Evolutionary conservation across 1,140 invertebrate species (phyloP).

Genomic region (Formica selysi): DNA sequence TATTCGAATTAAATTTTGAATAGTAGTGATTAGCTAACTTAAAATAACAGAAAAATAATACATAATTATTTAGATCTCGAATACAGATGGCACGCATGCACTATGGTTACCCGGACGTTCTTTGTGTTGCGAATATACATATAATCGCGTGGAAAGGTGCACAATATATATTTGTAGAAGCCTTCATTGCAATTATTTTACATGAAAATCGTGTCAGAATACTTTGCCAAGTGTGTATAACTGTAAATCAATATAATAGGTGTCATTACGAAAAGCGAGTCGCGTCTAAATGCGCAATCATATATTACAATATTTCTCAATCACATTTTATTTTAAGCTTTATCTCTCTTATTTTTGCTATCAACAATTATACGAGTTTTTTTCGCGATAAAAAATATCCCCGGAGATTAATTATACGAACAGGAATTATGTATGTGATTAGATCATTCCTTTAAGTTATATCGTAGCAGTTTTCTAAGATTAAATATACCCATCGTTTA

Average conservation of each 20-base stretch:
- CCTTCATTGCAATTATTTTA: constrained; percentile 51
- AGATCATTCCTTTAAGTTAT: constrained; percentile 21
- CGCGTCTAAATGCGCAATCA: neutral
- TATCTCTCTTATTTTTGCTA: neutral
- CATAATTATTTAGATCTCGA: constrained; percentile 11
- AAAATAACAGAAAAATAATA: constrained; percentile 2
- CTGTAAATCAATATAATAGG: neutral
- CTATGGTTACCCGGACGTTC: constrained; percentile 37
- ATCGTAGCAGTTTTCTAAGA: constrained; percentile 27
- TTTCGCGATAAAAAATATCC: neutral
- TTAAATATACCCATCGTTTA: neutral
- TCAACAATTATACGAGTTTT: neutral
- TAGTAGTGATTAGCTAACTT: neutral
- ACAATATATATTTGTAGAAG: constrained; percentile 1
- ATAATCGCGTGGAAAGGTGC: constrained; percentile 16
- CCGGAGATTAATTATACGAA: neutral
- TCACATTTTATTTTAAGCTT: neutral
- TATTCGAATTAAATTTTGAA: constrained; percentile 20
- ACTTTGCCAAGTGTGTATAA: neutral
- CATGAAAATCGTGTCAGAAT: constrained; percentile 26
- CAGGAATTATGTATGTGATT: neutral
- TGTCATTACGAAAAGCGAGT: neutral
- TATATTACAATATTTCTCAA: too few species aligned
- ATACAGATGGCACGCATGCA: constrained; percentile 16
- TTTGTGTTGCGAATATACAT: constrained; percentile 13